Evolutionary conservation across 1,140 invertebrate species (phyloP).

Genomic region (Caenorhabditis remanei): DNA sequence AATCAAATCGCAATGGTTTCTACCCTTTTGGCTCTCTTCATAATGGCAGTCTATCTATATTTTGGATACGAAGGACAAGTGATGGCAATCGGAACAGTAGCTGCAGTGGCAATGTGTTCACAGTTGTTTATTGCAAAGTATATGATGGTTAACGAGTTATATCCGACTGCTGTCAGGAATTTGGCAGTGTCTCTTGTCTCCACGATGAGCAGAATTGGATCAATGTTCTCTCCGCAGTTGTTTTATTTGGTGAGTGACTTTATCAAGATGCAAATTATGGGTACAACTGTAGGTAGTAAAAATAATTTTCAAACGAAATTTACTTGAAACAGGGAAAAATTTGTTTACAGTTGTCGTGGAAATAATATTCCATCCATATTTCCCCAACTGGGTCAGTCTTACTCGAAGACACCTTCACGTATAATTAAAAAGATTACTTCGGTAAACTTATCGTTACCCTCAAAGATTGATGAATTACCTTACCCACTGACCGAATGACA

Average conservation of each 20-base stretch:
- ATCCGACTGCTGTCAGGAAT: constrained; percentile 65
- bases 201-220: constrained; percentile 61
- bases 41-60: constrained; percentile 46
- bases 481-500: no score
- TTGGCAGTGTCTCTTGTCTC: constrained; percentile 54
- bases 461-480: no score
- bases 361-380: background rate
- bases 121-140: constrained; percentile 66
- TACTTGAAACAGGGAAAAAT: no score
- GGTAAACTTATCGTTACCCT: no score
- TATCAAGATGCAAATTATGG: no score
- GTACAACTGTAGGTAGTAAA: no score
- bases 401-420: background rate
- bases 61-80: background rate
- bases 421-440: no score
- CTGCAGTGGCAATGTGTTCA: constrained; percentile 12
- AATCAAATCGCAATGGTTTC: constrained; percentile 49
- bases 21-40: constrained; percentile 36
- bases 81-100: constrained; percentile 7
- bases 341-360: background rate
- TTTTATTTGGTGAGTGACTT: constrained; percentile 63
- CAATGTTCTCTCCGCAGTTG: constrained; percentile 61
- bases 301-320: no score
- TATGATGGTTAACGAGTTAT: constrained; percentile 62
- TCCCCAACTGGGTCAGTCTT: background rate